Conservation (phyloP, 1,140 invertebrate species). For the Parasteatoda tepidariorum region DNA sequence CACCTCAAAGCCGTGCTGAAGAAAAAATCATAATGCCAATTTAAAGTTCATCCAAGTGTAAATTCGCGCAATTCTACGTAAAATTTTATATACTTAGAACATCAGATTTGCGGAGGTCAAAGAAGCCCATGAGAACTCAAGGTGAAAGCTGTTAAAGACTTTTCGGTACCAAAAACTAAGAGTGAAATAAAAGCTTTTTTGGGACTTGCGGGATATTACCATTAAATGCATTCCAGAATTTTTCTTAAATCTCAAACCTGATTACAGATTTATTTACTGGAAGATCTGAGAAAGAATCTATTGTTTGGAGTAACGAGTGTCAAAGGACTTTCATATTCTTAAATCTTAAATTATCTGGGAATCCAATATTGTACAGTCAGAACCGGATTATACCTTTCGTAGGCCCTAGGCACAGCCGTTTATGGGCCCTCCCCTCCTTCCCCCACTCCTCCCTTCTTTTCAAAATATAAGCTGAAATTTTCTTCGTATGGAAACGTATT, state of each 20-base stretch:
- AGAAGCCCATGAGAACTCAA: too few relatives aligned
- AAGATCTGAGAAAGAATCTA: neutral
- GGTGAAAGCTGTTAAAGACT: neutral
- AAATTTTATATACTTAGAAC: conserved; percentile 8
- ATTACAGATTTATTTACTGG: neutral
- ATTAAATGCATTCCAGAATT: conserved; percentile 1
- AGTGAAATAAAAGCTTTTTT: too few relatives aligned
- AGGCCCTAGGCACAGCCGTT: too few relatives aligned
- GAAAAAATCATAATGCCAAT: too few relatives aligned
- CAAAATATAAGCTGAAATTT: too few relatives aligned
- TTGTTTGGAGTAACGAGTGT: neutral
- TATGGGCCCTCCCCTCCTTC: too few relatives aligned
- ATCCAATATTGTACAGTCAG: neutral
- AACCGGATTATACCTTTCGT: neutral
- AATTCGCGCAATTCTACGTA: neutral
- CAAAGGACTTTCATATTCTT: too few relatives aligned
- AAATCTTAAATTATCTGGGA: too few relatives aligned
- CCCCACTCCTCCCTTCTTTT: too few relatives aligned
- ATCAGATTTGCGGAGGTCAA: neutral
- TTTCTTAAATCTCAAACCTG: neutral
- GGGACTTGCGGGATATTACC: neutral
- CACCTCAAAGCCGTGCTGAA: too few relatives aligned
- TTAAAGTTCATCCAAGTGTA: neutral
- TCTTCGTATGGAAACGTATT: too few relatives aligned
- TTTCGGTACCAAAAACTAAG: conserved; percentile 34